Conservation (phyloP, 2,113 vertebrate genomes). For the Addax nasomaculatus region DNA sequence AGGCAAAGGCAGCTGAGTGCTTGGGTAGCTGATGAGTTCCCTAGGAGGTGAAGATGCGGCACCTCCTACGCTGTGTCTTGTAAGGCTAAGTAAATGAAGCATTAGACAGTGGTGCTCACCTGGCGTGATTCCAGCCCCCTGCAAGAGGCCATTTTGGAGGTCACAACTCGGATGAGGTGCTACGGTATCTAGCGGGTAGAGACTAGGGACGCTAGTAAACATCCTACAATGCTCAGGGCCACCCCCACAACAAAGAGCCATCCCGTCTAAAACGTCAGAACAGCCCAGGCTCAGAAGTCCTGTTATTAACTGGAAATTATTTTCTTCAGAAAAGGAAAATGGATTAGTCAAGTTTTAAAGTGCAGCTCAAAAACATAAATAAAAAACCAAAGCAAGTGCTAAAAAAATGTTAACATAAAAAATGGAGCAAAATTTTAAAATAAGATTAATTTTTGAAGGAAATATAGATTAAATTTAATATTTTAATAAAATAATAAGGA, state of each 20-base stretch:
- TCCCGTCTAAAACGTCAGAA: too few species aligned
- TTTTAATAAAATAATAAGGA: not conserved
- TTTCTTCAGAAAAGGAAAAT: not conserved
- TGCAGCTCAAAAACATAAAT: not conserved
- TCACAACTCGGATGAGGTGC: not conserved
- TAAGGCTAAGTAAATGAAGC: not conserved
- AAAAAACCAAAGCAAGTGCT: not conserved
- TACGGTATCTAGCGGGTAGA: not conserved
- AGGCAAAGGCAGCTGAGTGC: not conserved
- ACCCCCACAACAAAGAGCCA: not conserved
- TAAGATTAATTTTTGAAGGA: not conserved
- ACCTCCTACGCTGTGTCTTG: not conserved
- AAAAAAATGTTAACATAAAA: not conserved
- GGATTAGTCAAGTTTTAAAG: not conserved
- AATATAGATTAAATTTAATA: not conserved
- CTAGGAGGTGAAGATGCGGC: too few species aligned
- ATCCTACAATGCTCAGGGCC: not conserved
- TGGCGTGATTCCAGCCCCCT: too few species aligned
- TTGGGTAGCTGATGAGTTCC: not conserved
- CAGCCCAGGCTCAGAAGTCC: not conserved
- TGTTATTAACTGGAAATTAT: not conserved
- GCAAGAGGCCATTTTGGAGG: not conserved
- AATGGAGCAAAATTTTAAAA: not conserved
- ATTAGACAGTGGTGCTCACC: not conserved
- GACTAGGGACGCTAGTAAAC: not conserved